Evolutionary conservation across 2,888 invertebrate species (phyloP).

Genomic region (Oscheius sp.): DNA sequence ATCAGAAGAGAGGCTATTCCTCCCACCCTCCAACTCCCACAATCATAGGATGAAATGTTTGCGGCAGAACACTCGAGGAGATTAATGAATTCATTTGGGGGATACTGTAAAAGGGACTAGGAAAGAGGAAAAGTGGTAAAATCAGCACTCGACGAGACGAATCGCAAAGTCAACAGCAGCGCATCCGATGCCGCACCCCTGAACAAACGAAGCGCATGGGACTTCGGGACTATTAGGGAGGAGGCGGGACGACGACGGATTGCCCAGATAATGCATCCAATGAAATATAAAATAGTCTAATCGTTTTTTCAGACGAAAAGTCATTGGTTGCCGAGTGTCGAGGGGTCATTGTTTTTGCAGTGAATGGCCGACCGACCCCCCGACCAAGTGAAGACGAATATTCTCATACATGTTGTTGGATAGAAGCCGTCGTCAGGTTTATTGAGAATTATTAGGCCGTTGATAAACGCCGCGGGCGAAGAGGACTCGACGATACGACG

Average conservation of each 20-base stretch:
- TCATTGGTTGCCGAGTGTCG: too few relatives aligned
- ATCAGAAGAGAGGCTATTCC: background rate
- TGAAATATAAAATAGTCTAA: too few relatives aligned
- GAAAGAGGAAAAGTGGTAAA: conserved; percentile 14
- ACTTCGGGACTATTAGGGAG: conserved; percentile 4
- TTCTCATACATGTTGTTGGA: background rate
- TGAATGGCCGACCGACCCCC: background rate
- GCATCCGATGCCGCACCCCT: conserved; percentile 19
- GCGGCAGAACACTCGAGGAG: too few relatives aligned
- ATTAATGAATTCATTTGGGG: background rate
- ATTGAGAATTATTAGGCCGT: conserved; percentile 20
- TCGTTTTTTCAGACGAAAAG: too few relatives aligned
- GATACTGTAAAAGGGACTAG: background rate
- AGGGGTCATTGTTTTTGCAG: background rate
- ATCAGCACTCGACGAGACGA: conserved; percentile 23
- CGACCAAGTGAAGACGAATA: too few relatives aligned
- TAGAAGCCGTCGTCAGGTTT: background rate
- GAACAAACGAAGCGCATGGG: conserved; percentile 15
- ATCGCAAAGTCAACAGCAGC: conserved; percentile 20
- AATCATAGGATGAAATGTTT: too few relatives aligned
- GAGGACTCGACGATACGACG: background rate
- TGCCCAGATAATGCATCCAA: too few relatives aligned
- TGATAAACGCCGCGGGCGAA: conserved; percentile 23
- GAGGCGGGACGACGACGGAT: background rate
- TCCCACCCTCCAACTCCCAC: too few relatives aligned